Evolutionary conservation across 2,888 invertebrate genomes (phyloP).

Genomic region (Drosophila infuscata): DNA sequence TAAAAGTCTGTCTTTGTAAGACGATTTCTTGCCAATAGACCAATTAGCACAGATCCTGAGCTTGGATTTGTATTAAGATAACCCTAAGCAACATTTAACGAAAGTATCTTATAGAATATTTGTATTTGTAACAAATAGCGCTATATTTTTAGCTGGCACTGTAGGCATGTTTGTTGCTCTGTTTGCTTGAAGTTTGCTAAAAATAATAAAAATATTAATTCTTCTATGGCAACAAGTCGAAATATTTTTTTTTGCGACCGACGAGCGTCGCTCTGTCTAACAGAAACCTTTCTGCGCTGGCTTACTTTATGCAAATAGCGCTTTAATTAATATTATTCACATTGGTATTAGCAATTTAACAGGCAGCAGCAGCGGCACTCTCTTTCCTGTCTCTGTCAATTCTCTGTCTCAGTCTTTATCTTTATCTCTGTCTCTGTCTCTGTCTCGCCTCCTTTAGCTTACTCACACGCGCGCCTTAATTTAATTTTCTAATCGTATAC

Average conservation of each 20-base stretch:
- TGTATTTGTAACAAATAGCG: no score
- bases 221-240: not conserved
- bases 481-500: slow-evolving; percentile 67
- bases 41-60: no score
- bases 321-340: slow-evolving; percentile 75
- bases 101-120: no score
- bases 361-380: slow-evolving; percentile 40
- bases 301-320: slow-evolving; percentile 79
- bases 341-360: slow-evolving; percentile 44
- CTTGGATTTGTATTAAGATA: no score
- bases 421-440: slow-evolving; percentile 18
- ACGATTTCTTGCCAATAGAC: no score
- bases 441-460: slow-evolving; percentile 41
- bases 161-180: not conserved
- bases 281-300: slow-evolving; percentile 61
- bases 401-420: slow-evolving; percentile 12
- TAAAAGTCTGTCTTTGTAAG: no score
- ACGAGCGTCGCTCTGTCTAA: slow-evolving; percentile 77
- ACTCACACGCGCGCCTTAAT: slow-evolving; percentile 68
- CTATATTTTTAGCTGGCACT: not conserved
- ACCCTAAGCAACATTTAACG: not conserved
- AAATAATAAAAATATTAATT: not conserved
- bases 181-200: not conserved
- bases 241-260: slow-evolving; percentile 9
- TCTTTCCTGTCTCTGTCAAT: slow-evolving; percentile 44